Conservation (phyloP, 2,888 invertebrate genomes). For the Trachelus iudaicus region DNA sequence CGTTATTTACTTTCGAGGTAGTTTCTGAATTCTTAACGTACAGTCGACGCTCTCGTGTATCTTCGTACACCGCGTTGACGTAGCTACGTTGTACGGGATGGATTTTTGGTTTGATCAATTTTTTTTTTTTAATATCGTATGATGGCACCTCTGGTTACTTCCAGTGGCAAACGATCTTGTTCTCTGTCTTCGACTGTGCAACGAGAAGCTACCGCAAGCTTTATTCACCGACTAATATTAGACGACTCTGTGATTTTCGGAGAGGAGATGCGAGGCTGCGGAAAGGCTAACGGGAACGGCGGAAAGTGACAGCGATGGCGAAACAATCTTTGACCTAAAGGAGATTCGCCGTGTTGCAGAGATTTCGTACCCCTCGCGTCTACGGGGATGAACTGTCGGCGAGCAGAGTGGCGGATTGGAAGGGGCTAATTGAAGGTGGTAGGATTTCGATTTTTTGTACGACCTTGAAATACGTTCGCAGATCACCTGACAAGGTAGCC, state of each 20-base stretch:
- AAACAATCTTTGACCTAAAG: not conserved
- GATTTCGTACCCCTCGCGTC: not conserved
- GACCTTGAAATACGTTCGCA: not conserved
- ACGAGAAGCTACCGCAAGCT: constrained; percentile 20
- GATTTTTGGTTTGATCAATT: not conserved
- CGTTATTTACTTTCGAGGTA: no score
- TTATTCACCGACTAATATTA: constrained; percentile 49
- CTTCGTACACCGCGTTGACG: not conserved
- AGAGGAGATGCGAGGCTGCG: no score
- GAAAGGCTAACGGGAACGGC: no score
- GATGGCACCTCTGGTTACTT: no score
- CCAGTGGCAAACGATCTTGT: not conserved
- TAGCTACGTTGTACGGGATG: not conserved
- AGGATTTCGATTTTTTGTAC: not conserved
- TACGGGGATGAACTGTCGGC: not conserved
- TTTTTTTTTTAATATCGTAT: not conserved
- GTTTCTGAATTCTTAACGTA: no score
- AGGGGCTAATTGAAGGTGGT: not conserved
- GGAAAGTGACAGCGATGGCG: no score
- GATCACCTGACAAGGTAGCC: not conserved
- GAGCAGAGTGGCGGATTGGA: not conserved
- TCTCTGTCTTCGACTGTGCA: not conserved
- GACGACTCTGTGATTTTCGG: constrained; percentile 20
- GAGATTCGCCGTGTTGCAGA: not conserved
- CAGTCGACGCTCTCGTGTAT: no score